Evolutionary conservation across 2,113 vertebrate species (phyloP), one percentile per base, ranked within the genome.

Genomic region (Ovis canadensis): DNA sequence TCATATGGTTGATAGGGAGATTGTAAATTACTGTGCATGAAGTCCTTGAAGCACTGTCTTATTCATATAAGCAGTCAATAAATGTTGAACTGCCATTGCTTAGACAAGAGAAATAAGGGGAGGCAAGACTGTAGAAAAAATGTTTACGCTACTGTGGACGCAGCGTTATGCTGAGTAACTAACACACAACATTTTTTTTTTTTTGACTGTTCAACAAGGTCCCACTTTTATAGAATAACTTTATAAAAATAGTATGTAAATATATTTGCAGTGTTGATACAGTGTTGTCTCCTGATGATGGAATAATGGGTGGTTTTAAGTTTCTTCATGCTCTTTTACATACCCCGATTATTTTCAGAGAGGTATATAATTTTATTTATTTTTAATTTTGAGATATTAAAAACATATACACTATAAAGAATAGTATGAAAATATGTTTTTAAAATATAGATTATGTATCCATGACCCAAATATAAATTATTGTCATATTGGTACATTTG

Each of bases 271-370:
- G 11, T n/a, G 21, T 3, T 86, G 23, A n/a, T 90, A 81, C 5
- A 92, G 55, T 82, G 89, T 86, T 93, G 33, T 48, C 78, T 98
- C 29, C 52, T 90, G 13, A 25, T 74, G 74, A 15, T 85, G 67
- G 36, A n/a, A 71, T 85, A 93, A 85, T 81, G 33, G 84, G 36
- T 95, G 57, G 21, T 93, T 97, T 97, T 92, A 93, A 54, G 92
- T 97, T 94, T 97, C 59, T 71, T 45, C 2, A 3, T 83, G 48
- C 31, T 92, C 81, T 96, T 89, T 74, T 85, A 86, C 40, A 67
- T 57, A 62, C 8, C 5, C 33, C 4, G 31, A 15, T 95, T 90
- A 84, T 84, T 59, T 90, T 78, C 64, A 94, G 67, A 27, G 17
- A 74, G 83, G 33, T 50, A 33, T 54, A 21, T 59, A 88, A 90